Percentiles rank a stretch among this genome's conserved stretches.
Evolutionary conservation across 2,888 invertebrate genomes (phyloP).

Genomic region (Ochropacha duplaris): DNA sequence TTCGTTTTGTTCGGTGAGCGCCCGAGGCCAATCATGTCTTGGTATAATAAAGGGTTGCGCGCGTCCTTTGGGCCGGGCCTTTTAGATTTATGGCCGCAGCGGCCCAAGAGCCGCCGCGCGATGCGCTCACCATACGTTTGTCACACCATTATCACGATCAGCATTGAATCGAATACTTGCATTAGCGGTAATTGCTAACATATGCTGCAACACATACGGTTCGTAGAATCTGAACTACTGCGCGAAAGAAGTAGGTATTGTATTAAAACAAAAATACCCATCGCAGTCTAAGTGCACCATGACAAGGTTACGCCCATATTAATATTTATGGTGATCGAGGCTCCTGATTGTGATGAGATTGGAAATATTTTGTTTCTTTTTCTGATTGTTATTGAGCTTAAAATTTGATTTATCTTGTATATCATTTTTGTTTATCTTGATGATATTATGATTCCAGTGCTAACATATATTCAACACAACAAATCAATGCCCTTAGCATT

Average conservation of each 20-base stretch:
- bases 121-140: slow-evolving; percentile 65
- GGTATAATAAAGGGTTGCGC: slow-evolving; percentile 77
- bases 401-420: not conserved
- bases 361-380: slow-evolving; percentile 30
- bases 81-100: slow-evolving; percentile 68
- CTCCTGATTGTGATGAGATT: slow-evolving; percentile 43
- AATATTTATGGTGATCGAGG: slow-evolving; percentile 72
- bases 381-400: slow-evolving; percentile 19
- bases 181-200: slow-evolving; percentile 55
- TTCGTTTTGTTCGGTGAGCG: slow-evolving; percentile 69
- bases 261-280: slow-evolving; percentile 51
- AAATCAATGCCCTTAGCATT: not conserved
- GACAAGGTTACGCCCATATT: slow-evolving; percentile 63
- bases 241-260: slow-evolving; percentile 24
- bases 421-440: not conserved
- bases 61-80: slow-evolving; percentile 62
- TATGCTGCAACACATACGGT: slow-evolving; percentile 30
- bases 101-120: slow-evolving; percentile 51
- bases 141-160: slow-evolving; percentile 69
- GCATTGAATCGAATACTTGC: slow-evolving; percentile 34
- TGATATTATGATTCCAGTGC: not conserved
- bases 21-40: slow-evolving; percentile 80
- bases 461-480: not conserved
- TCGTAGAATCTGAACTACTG: slow-evolving; percentile 19
- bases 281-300: slow-evolving; percentile 59